phyloP scores from a whole-genome alignment of 2,888 invertebrate species.

The Nomada ferruginata region DNA sequence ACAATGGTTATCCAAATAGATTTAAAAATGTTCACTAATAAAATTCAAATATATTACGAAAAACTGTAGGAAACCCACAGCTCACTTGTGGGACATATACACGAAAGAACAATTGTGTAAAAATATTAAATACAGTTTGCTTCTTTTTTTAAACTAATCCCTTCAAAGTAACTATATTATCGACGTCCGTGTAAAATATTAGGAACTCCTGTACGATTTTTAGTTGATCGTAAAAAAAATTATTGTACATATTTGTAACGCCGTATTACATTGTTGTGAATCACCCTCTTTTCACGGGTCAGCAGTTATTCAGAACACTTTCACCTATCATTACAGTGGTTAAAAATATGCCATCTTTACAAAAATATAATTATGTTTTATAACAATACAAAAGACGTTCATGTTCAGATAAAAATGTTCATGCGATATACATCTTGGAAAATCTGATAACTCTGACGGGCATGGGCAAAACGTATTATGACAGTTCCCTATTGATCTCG shows the following conservation, averaged over 20 bases:
- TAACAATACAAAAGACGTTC: slow-evolving; percentile 5
- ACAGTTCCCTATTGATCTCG: slow-evolving; percentile 77
- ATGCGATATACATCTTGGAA: slow-evolving; percentile 34
- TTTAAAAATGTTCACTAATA: neutral
- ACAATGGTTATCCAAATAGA: slow-evolving; percentile 23
- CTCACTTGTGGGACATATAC: slow-evolving; percentile 29
- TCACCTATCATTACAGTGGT: slow-evolving; percentile 60
- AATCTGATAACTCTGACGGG: slow-evolving; percentile 42
- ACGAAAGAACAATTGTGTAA: slow-evolving; percentile 45
- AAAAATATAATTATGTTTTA: slow-evolving; percentile 24
- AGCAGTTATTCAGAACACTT: slow-evolving; percentile 67
- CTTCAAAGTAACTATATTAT: slow-evolving; percentile 24
- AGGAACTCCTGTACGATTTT: slow-evolving; percentile 59
- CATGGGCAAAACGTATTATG: slow-evolving; percentile 66
- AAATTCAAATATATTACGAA: slow-evolving; percentile 24
- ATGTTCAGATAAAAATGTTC: slow-evolving; percentile 27
- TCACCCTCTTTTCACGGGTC: slow-evolving; percentile 61
- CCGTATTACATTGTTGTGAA: slow-evolving; percentile 60
- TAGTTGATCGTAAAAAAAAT: slow-evolving; percentile 40
- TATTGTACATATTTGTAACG: slow-evolving; percentile 32
- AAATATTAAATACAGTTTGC: slow-evolving; percentile 41
- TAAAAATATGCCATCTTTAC: slow-evolving; percentile 34
- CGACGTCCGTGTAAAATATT: slow-evolving; percentile 48
- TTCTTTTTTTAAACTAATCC: slow-evolving; percentile 18
- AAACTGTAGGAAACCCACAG: slow-evolving; percentile 42